Base-by-base conservation (phyloP, 2,797 vertebrate genomes). In the Eurystomus glaucurus region DNA sequence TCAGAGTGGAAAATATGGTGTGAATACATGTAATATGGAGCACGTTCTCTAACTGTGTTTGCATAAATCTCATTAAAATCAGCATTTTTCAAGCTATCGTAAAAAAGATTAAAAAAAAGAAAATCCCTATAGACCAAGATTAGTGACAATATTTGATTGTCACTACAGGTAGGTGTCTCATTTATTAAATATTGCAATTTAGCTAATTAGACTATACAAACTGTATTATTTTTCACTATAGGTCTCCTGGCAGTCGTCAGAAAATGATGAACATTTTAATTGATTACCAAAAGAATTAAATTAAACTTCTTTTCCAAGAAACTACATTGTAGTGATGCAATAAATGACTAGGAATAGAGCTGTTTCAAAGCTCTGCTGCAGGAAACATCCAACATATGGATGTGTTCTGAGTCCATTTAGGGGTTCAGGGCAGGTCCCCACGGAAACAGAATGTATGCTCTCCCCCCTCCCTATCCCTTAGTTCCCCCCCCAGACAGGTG, bases 171-270 rank as follows among this genome's bases (percentile, higher is more conserved):
- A 92, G 50, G 18, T 94, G 62, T 97, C 92, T 97, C 14, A 11
- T 97, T 98, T 98, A 98, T 98, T 98, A 98, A 97, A 98, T 97
- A 98, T 97, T 98, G 75, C 95, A 98, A 97, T 98, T 97, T 97
- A 97, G 93, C 82, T 97, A 97, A 98, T 98, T 98, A 98, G 79
- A 96, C 55, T 64, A 33, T 85, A 71, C 15, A 76, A 58, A 93
- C 15, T 76, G 8, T 84, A 83, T 95, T 95, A 43, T 41, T 83
- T 94, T 94, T 83, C 48, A 77, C 57, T 89, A 12, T 87, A 79
- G 15, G 17, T 68, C 35, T 83, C 64, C 26, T 85, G 72, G 79
- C 25, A 91, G 9, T 85, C 95, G 97, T 93, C 45, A 90, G 50
- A 84, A 85, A 80, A 46, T 28, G 76, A 21, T 87, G 51, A 95